A percentile compares a stretch with the other conserved stretches of the same genome.
phyloP scores from a whole-genome alignment of 1,140 invertebrate genomes.

The Cydia splendana region DNA sequence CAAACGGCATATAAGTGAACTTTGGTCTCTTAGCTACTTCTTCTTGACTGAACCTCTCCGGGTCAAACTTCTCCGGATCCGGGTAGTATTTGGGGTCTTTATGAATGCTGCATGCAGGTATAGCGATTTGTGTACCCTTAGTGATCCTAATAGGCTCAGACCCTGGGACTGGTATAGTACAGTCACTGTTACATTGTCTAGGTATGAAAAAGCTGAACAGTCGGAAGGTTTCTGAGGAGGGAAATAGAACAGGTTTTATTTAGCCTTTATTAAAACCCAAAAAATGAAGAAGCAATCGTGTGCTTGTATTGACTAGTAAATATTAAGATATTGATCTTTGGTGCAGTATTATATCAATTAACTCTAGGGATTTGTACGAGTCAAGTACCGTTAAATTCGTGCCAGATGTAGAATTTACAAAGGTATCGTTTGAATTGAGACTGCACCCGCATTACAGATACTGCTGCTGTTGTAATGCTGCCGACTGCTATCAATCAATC shows the following conservation, averaged over 20 bases:
- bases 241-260: neutral
- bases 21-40: conserved; percentile 23
- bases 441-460: no score
- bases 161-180: neutral
- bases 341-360: no score
- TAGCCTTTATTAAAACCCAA: no score
- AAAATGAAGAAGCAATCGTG: no score
- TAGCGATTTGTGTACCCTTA: neutral
- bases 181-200: neutral
- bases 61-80: conserved; percentile 30
- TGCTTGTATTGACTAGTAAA: no score
- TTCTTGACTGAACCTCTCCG: conserved; percentile 32
- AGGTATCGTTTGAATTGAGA: no score
- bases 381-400: no score
- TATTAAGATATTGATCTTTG: no score
- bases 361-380: no score
- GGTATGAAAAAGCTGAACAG: neutral
- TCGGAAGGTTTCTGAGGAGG: neutral
- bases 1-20: conserved; percentile 34
- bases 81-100: conserved; percentile 29
- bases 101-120: conserved; percentile 5
- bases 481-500: no score
- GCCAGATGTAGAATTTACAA: no score
- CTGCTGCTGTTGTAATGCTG: no score
- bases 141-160: neutral